Evolutionary conservation across 1,140 invertebrate genomes (phyloP), one percentile per base, ranked within the genome.

Genomic region (Drosophila willistoni): DNA sequence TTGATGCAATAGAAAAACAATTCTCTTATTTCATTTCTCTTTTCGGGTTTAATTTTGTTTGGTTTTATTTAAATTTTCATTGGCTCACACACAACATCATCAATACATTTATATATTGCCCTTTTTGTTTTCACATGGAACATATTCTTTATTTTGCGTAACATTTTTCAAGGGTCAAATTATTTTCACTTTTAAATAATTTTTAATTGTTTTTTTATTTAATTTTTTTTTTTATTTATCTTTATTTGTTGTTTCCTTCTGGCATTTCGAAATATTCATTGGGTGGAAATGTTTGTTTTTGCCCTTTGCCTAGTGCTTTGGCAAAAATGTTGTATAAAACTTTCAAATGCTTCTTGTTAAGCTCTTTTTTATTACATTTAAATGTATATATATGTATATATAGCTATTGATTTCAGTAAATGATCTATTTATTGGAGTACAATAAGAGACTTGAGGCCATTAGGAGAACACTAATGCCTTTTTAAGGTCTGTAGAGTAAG

Each of bases 311-410:
- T 1, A 29, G 7, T 1, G 29, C 39, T 41, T 65, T 47, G 51
- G 64, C 56, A 68, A 64, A 68, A 51, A 19, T 60, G 55, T 63
- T 41, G 41, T 12, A 25, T 71, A 19, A 67, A 65, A 68, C 22
- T 67, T 66, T 67, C 39, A 66, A 78, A 68, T 80, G 60, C 51
- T 80, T 25, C 47, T 57, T n/a, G 25, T 63, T 68, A 68, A 75
- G 79, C 71, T 82, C 56, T 62, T 68, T 71, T 17, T 33, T 65
- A 47, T 39, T 55, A 10, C 14, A 7, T 2, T 19, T 60, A 60
- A 36, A 39, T 2, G 19, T 13, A 22, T 29, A n/a, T 17, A 22
- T 7, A 39, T 12, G 10, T 13, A 39, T 12, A 14, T 14, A 66
- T 57, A 47, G 33, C 42, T 47, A 33, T 12, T 14, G 9, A 42